Evolutionary conservation across 1,140 invertebrate species (phyloP), one percentile per base, ranked within the genome.

Genomic region (Schlechtendalia chinensis): DNA sequence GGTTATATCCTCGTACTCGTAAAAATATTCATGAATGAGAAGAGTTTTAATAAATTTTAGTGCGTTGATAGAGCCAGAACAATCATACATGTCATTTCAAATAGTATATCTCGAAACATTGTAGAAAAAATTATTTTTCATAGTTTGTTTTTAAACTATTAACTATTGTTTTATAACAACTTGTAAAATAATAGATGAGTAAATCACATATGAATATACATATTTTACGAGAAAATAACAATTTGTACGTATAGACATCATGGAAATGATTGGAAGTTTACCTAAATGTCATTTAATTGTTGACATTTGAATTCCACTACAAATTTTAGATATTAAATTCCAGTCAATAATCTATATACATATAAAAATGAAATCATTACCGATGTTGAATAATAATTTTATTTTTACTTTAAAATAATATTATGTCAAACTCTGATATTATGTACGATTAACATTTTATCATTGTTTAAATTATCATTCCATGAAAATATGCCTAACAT

Each of bases 101-200:
- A 27, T 53, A 24, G 50, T 54, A 22, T 72, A 54, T 72, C 27
- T 71, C 24, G n/a, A 16, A 53, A 75, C 19, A 75, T 75, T 22
- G 53, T 75, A 58, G 72, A 22, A 59, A 75, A 39, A 75, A 58
- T 58, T 58, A 39, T 75, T 75, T 75, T 59, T 45, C 45, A 75
- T 75, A 75, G 72, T 45, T 32, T 22, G 72, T 59, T 75, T 75
- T 58, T 75, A 45, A 58, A 75, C 39, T 58, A 58, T 47, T 22
- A 58, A 75, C 27, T 10, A 71, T 56, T 39, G 54, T 75, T 75
- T 59, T 22, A 27, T 39, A 39, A 72, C 50, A 54, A 72, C 45
- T 72, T 72, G 50, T 54, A 19, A 72, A n/a, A 22, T 17, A 59
- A 45, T 75, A 39, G 72, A 59, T 24, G 19, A 59, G 19, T 39